These are phyloP conservation scores for Trachelus iudaicus DNA, from an alignment of 2,888 invertebrate genomes.

Conservation along the genomic window DNA sequence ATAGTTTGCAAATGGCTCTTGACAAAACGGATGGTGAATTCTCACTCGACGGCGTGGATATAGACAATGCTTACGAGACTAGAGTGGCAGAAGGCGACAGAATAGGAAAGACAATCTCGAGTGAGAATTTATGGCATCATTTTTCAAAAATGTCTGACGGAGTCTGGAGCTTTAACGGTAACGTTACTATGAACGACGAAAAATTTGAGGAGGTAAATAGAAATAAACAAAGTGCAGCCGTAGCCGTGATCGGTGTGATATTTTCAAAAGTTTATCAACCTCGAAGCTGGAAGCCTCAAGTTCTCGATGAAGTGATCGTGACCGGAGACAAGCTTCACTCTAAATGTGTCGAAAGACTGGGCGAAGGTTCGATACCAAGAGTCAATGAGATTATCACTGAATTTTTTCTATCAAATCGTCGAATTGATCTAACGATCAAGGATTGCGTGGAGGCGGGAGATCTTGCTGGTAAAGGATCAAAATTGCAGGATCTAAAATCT, in stretches of 20 bases:
- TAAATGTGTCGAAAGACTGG: slow-evolving; percentile 45
- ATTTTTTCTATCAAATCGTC: slow-evolving; percentile 52
- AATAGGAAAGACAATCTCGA: slow-evolving; percentile 31
- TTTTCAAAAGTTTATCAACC: slow-evolving; percentile 57
- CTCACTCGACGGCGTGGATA: slow-evolving; percentile 42
- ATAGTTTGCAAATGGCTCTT: slow-evolving; percentile 25
- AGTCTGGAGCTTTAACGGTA: slow-evolving; percentile 49
- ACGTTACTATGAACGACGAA: slow-evolving; percentile 32
- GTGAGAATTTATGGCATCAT: slow-evolving; percentile 43
- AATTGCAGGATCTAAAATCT: slow-evolving; percentile 38
- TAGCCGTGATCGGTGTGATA: slow-evolving; percentile 50
- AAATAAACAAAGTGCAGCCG: slow-evolving; percentile 46
- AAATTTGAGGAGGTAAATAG: slow-evolving; percentile 37
- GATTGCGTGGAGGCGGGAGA: slow-evolving; percentile 56
- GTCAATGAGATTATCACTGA: slow-evolving; percentile 53
- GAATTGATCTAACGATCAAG: slow-evolving; percentile 48
- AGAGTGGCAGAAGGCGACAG: slow-evolving; percentile 34
- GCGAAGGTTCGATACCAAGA: slow-evolving; percentile 26
- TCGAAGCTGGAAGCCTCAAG: slow-evolving; percentile 38
- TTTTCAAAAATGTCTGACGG: slow-evolving; percentile 46
- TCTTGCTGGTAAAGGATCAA: slow-evolving; percentile 34
- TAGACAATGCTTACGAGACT: slow-evolving; percentile 47
- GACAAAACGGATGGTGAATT: slow-evolving; percentile 33
- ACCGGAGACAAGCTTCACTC: slow-evolving; percentile 53
- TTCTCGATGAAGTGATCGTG: slow-evolving; percentile 50